Evolutionary conservation across 2,888 invertebrate species (phyloP).

Genomic region (Psylliodes chrysocephalus): DNA sequence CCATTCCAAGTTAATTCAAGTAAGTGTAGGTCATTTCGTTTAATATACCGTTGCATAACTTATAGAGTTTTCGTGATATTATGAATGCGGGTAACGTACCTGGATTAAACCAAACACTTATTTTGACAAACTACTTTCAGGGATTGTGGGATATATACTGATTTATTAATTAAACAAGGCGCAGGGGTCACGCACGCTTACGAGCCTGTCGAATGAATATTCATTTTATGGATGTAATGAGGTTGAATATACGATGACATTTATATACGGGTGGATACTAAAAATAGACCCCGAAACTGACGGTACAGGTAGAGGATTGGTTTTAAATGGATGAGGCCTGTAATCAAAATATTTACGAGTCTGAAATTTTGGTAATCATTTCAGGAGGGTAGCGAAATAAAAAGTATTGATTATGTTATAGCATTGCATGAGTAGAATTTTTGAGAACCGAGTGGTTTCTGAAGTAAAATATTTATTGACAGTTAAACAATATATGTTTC

Average conservation of each 20-base stretch:
- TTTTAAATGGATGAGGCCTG: not conserved
- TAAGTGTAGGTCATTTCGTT: conserved; percentile 15
- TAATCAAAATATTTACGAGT: too few relatives aligned
- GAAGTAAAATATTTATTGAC: too few relatives aligned
- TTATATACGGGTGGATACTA: conserved; percentile 13
- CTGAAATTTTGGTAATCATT: too few relatives aligned
- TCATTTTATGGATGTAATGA: conserved; percentile 33
- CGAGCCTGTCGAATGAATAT: conserved; percentile 30
- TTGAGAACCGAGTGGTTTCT: too few relatives aligned
- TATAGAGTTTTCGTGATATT: conserved; percentile 17
- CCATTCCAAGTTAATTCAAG: not conserved
- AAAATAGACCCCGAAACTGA: conserved; percentile 14
- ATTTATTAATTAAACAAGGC: conserved; percentile 34
- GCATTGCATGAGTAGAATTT: too few relatives aligned
- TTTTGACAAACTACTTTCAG: conserved; percentile 32
- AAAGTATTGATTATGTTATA: too few relatives aligned
- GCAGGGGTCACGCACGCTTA: conserved; percentile 30
- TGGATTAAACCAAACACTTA: conserved; percentile 30
- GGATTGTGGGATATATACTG: conserved; percentile 32
- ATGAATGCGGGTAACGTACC: conserved; percentile 24
- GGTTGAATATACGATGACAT: conserved; percentile 32
- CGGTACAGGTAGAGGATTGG: not conserved
- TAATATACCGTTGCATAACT: conserved; percentile 18
- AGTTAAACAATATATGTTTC: too few relatives aligned
- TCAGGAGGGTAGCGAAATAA: too few relatives aligned